These are phyloP conservation scores for Alosa sapidissima DNA, from an alignment of 2,797 vertebrate genomes.

Conservation along the genomic window DNA sequence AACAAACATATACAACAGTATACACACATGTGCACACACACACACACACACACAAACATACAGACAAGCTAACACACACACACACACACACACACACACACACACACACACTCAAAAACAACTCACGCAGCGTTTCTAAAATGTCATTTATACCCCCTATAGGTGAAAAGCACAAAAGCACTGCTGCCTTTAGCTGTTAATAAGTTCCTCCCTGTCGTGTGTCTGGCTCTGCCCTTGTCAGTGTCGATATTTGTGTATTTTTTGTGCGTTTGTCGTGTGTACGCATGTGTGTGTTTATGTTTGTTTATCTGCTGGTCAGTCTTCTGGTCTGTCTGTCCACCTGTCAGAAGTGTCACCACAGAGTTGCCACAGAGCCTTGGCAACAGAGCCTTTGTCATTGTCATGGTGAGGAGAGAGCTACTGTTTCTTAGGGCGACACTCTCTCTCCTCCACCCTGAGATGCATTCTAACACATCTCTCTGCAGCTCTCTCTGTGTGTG, in stretches of 20 bases:
- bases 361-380: neutral
- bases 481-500: neutral
- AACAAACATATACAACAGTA: neutral
- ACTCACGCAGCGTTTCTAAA: neutral
- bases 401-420: neutral
- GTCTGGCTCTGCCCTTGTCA: neutral
- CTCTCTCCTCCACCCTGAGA: neutral
- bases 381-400: neutral
- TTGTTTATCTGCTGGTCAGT: neutral
- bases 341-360: neutral
- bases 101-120: neutral
- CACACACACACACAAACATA: neutral
- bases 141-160: conserved; percentile 8
- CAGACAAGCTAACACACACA: neutral
- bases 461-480: neutral
- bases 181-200: neutral
- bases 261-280: neutral
- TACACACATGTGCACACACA: neutral
- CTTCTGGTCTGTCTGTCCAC: neutral
- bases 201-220: neutral
- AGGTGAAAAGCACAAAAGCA: neutral
- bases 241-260: neutral
- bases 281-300: neutral
- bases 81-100: conserved; percentile 5
- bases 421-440: conserved; percentile 15